A percentile compares a stretch with the other conserved stretches of the same genome.
These are phyloP conservation scores for Protaetia brevitarsis DNA, from an alignment of 1,140 invertebrate species.

Conservation along the genomic window DNA sequence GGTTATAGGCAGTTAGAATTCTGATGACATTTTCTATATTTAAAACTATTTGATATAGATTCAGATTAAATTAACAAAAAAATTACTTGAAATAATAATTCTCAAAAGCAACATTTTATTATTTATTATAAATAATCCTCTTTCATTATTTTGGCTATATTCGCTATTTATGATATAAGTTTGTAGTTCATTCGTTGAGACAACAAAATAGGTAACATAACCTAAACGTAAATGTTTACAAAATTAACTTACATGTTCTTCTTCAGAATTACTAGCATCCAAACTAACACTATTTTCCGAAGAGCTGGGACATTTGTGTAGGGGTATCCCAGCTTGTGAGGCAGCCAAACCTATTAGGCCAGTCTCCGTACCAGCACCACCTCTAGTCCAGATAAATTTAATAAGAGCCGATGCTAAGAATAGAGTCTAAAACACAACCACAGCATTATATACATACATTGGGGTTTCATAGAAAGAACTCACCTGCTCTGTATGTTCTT, in stretches of 20 bases:
- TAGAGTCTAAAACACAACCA: constrained; percentile 61
- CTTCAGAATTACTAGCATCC: constrained; percentile 75
- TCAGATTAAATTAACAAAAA: too few species aligned
- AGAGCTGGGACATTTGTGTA: constrained; percentile 56
- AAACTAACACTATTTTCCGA: constrained; percentile 71
- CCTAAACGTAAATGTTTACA: neutral
- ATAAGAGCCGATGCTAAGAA: constrained; percentile 84
- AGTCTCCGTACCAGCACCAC: constrained; percentile 55
- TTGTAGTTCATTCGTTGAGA: too few species aligned
- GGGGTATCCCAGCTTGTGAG: constrained; percentile 53
- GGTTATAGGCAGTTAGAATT: too few species aligned
- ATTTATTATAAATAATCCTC: too few species aligned
- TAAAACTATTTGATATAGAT: too few species aligned
- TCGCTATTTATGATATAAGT: too few species aligned
- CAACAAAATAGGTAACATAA: too few species aligned
- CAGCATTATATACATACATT: neutral
- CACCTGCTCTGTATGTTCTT: constrained; percentile 88
- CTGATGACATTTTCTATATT: too few species aligned
- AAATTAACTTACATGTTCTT: constrained; percentile 53
- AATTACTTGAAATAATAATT: too few species aligned
- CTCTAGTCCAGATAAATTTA: constrained; percentile 84
- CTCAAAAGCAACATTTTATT: too few species aligned
- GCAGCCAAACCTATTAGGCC: constrained; percentile 54
- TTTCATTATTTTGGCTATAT: too few species aligned
- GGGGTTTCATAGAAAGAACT: neutral